Conservation (phyloP, 2,888 invertebrate species). For the Mesorhabditis sp. region DNA sequence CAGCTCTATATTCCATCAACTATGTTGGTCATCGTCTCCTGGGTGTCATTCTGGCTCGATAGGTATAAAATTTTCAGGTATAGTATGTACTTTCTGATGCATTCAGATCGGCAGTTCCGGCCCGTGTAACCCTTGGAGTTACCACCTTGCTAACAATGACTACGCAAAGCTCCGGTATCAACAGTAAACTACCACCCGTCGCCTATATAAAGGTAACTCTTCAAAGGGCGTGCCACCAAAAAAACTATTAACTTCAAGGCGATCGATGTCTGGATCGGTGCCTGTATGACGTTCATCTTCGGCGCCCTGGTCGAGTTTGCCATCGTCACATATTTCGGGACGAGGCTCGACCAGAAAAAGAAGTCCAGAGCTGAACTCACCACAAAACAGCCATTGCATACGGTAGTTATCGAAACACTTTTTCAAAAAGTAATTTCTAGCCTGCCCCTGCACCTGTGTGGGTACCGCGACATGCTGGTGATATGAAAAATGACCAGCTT, state of each 20-base stretch:
- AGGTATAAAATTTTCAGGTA: conserved; percentile 13
- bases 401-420: too few relatives aligned
- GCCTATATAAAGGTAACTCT: conserved; percentile 79
- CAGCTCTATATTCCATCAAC: conserved; percentile 99
- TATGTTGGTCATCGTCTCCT: conserved; percentile 57
- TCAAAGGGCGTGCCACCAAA: background rate
- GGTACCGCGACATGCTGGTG: conserved; percentile 30
- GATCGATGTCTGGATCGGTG: conserved; percentile 57
- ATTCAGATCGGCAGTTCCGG: conserved; percentile 49
- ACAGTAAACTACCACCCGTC: conserved; percentile 61
- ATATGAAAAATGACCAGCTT: background rate
- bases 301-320: conserved; percentile 92
- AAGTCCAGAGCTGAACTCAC: background rate
- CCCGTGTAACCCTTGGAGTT: conserved; percentile 71
- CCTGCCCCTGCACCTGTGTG: conserved; percentile 10
- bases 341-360: conserved; percentile 28
- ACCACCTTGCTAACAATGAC: conserved; percentile 95
- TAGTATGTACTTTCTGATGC: conserved; percentile 13
- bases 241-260: conserved; percentile 43
- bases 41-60: conserved; percentile 51
- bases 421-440: background rate
- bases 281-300: conserved; percentile 90
- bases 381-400: too few relatives aligned
- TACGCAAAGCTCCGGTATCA: conserved; percentile 68
- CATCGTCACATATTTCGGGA: conserved; percentile 78